phyloP scores from a whole-genome alignment of 2,113 vertebrate species.

The Tetraodon nigroviridis region DNA sequence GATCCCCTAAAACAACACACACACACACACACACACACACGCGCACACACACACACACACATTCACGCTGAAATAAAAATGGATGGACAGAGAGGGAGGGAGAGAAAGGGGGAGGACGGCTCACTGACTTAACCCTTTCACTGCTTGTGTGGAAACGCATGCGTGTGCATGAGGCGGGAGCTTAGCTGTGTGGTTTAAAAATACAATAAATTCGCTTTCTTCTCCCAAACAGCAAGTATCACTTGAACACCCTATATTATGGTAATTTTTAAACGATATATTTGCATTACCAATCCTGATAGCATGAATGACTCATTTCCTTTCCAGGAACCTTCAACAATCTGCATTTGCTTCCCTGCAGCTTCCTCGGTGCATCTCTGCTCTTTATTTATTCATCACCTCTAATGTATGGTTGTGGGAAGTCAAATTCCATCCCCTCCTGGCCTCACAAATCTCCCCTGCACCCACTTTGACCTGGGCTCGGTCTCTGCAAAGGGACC shows the following conservation, averaged over 20 bases:
- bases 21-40: conserved; percentile 29
- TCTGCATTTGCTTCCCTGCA: conserved; percentile 27
- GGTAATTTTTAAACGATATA: no score
- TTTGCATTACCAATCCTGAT: background rate
- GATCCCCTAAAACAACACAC: conserved; percentile 20
- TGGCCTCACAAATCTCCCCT: background rate
- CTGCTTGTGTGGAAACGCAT: conserved; percentile 11
- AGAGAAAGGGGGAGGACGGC: conserved; percentile 45
- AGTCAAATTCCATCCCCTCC: conserved; percentile 7
- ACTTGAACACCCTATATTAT: no score
- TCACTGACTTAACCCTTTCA: conserved; percentile 68
- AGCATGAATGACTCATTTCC: conserved; percentile 3
- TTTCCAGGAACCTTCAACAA: conserved; percentile 11
- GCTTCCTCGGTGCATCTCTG: conserved; percentile 24
- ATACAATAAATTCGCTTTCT: background rate
- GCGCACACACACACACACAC: conserved; percentile 21
- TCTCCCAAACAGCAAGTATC: background rate
- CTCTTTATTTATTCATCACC: conserved; percentile 68
- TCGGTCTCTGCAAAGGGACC: conserved; percentile 4
- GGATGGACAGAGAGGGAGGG: conserved; percentile 33
- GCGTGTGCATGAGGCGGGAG: no score
- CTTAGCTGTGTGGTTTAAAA: background rate
- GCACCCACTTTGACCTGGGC: background rate
- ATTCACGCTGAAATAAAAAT: conserved; percentile 39
- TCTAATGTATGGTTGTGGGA: conserved; percentile 57